Base-by-base conservation (phyloP, 2,888 invertebrate species). In the Dyspetes luteomarginatus region DNA sequence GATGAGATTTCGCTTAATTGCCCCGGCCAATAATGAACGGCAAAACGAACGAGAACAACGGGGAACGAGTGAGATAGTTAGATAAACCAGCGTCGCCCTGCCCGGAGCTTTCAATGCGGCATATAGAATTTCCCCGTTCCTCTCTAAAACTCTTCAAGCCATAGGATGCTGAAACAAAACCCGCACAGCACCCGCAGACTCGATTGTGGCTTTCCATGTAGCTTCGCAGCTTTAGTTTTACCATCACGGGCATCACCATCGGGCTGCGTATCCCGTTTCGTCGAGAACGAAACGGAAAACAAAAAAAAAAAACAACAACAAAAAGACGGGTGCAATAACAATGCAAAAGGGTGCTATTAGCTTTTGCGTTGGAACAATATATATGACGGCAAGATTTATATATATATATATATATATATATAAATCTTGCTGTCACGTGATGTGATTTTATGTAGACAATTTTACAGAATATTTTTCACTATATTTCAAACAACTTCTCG, bases 1-100 rank as follows among this genome's bases (percentile, higher is more conserved):
- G 77, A 67, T 58, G 84, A 78, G 79, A 84, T 83, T 82, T 60
- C 80, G 80, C 76, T 83, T 84, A 82, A 84, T 84, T 83, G 82
- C 82, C 80, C 64, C 68, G 78, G 67, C 83, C 80, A 81, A 84
- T 84, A 84, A 84, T 84, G 79, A 81, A 84, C 84, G 81, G 50
- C 50, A 71, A 78, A 75, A 73, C 65, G 58, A 74, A 69, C 41
- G 43, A 73, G 67, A 58, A 55, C 15, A 58, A 71, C 55, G 71
- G 64, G 55, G 24, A 45, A 72, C 43, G 64, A 56, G 64, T 28
- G 67, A 56, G 73, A 36, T 30, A 71, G 69, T 41, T n/a, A 65
- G 58, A 75, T 52, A 43, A 50, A 72, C 45, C 72, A 56, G 52
- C 43, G 67, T 64, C 56, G 73, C 24, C 24, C 19, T 43, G 62